Evolutionary conservation across 2,113 vertebrate species (phyloP).

Genomic region (Aegotheles bennettii): DNA sequence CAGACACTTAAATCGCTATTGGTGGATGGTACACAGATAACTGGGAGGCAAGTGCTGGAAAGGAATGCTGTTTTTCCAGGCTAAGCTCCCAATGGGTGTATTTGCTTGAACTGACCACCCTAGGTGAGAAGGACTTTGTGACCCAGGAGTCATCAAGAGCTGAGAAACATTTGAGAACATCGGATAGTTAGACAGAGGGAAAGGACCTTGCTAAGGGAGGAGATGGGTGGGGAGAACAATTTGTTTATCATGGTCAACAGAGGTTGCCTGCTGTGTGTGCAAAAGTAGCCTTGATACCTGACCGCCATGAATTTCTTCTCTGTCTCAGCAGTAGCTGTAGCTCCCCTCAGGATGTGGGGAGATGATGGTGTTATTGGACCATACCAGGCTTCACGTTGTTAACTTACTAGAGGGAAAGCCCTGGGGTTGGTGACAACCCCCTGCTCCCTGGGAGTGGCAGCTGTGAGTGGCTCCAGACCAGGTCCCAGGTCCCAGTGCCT

Average conservation of each 20-base stretch:
- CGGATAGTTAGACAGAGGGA: not conserved
- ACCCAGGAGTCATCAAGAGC: not conserved
- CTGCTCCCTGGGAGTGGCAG: not conserved
- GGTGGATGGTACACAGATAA: not conserved
- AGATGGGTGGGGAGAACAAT: not conserved
- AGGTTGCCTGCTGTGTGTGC: not conserved
- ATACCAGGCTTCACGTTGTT: not conserved
- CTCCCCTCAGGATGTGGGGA: accelerated
- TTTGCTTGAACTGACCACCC: not conserved
- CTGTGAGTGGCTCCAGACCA: not conserved
- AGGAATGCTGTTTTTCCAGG: not conserved
- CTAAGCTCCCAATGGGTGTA: not conserved
- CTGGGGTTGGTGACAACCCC: not conserved
- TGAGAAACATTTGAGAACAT: not conserved
- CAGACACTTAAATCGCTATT: not conserved
- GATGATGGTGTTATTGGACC: not conserved
- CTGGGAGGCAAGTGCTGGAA: not conserved
- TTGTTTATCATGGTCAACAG: not conserved
- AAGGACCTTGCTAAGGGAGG: not conserved
- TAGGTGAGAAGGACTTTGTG: not conserved
- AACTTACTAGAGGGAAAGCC: not conserved
- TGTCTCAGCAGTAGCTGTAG: not conserved
- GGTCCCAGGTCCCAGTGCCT: not conserved
- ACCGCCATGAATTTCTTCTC: not conserved
- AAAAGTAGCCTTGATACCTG: not conserved